These are phyloP conservation scores for Argopecten irradians DNA, from an alignment of 1,140 invertebrate genomes.

Conservation along the genomic window DNA sequence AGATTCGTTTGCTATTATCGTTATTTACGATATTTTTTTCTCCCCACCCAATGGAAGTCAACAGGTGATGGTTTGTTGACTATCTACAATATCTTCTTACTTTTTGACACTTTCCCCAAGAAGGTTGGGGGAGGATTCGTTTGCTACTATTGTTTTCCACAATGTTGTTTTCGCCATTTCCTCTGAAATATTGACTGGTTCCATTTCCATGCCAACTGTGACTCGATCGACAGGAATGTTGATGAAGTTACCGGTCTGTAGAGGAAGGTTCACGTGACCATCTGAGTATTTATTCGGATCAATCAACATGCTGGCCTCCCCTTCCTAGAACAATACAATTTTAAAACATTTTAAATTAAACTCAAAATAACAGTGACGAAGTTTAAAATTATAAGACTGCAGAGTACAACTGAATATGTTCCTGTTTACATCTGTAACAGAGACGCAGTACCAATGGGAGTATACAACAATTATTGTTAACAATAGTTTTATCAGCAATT, in stretches of 20 bases:
- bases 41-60: too few species aligned
- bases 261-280: constrained; percentile 27
- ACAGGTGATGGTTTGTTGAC: too few species aligned
- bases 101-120: constrained; percentile 38
- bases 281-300: background rate
- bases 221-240: constrained; percentile 51
- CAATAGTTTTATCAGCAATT: too few species aligned
- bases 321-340: background rate
- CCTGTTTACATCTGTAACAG: background rate
- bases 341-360: too few species aligned
- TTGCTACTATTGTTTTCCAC: constrained; percentile 69
- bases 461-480: background rate
- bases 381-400: background rate
- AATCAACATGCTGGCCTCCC: background rate
- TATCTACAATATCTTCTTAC: constrained; percentile 32
- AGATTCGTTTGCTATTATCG: too few species aligned
- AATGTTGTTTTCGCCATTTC: constrained; percentile 70
- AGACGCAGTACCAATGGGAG: background rate
- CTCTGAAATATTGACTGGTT: constrained; percentile 71
- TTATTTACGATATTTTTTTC: too few species aligned
- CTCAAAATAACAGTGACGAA: background rate
- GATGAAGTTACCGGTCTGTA: constrained; percentile 35
- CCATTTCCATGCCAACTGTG: constrained; percentile 54
- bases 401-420: background rate
- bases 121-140: constrained; percentile 61